Evolutionary conservation across 2,888 invertebrate genomes (phyloP), one percentile per base, ranked within the genome.

Genomic region (Platerodrilus igneus): DNA sequence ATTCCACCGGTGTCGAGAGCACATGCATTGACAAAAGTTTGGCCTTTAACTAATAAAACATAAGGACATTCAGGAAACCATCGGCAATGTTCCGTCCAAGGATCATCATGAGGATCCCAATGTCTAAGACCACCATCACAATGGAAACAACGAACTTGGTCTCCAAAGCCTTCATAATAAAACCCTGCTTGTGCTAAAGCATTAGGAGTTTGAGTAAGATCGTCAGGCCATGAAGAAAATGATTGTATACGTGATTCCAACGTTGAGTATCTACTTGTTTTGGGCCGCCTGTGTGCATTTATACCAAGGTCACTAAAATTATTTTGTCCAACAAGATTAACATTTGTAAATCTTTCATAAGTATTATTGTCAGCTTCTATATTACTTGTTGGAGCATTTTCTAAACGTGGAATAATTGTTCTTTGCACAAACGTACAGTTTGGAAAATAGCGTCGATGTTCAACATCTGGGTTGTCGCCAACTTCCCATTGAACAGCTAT

Each of bases 41-140:
- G 78, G 7, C 92, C 92, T 62, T 89, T 89, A 29, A 86, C 79
- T 37, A 91, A 74, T 39, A 78, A 69, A 10, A 96, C 79, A 64
- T 83, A 95, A 5, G 82, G 83, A 67, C 95, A 96, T 59, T 79
- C 78, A 0, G 91, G 86, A 73, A 91, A 94, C 92, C 92, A 95
- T 56, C 83, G 78, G 7, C 91, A 92, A 70, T 96, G 96, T 62
- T 95, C 95, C 35, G 80, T 77, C 93, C 94, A 95, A 1, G 93
- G 92, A 60, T 86, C 85, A 66, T 95, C 95, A 10, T 81, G 80
- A 21, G 81, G 78, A 64, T 91, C 86, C 95, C 95, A 96, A 61
- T 86, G 84, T 50, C 86, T 77, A 29, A 96, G 71, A 0, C 93
- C 92, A 25, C 93, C 93, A 66, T 91, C 91, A 67, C 96, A 96